Evolutionary conservation across 2,888 invertebrate genomes (phyloP), one percentile per base, ranked within the genome.

Genomic region (Cenopis cana): DNA sequence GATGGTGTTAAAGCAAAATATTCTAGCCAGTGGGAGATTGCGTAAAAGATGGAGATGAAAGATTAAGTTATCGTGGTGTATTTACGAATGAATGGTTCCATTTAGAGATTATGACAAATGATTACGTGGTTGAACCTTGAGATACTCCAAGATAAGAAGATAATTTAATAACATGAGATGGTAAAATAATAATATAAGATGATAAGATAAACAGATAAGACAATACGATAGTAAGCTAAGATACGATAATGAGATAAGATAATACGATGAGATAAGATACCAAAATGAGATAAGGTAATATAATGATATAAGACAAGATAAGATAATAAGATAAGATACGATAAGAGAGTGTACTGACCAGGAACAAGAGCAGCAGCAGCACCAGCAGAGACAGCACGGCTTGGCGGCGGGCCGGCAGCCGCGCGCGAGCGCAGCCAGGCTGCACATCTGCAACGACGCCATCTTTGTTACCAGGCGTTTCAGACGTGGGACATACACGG

Each of bases 341-440:
- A 10, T 11, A 17, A 2, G 18, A 33, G 2, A 33, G 5, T 33
- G 14, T 54, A 85, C 87, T 85, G 78, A 95, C 95, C 95, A 95
- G 83, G 94, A 95, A 88, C 94, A 95, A 81, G 94, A 94, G 85
- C 94, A 94, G 86, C 94, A 94, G 89, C 95, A 95, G 91, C 95
- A 95, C 89, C 94, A 94, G 82, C 94, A 94, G 80, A 94, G 94
- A 87, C 94, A 91, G 94, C 94, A 92, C 89, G 94, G 91, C 94
- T 94, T 88, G 91, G 91, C 85, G 92, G 93, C 82, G 92, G 93
- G 86, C 91, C 93, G 85, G 93, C 88, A 92, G 88, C 91, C 93
- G 88, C 93, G 93, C 91, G 88, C 93, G 92, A 91, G 82, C 85
- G 90, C 91, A 75, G 89, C 88, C 90, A 92, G 87, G 85, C 93